Evolutionary conservation across 2,797 vertebrate species (phyloP), one percentile per base, ranked within the genome.

Genomic region (Luscinia luscinia): DNA sequence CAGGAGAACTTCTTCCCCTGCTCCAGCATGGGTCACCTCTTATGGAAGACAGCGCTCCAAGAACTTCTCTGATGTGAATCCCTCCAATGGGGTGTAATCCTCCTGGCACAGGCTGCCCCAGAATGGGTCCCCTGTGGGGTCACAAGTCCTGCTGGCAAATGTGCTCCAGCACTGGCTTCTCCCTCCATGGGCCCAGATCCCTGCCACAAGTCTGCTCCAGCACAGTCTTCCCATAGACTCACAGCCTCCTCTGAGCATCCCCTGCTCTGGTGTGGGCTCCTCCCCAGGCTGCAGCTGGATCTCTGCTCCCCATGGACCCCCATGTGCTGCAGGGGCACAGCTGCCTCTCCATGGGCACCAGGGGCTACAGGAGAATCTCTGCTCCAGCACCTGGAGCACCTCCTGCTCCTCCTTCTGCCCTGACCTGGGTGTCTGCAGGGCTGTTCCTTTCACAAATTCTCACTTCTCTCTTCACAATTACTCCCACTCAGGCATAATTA

Each of bases 61-160:
- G 15, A 61, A 32, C 30, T n/a, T 40, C 24, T 36, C 17, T 8
- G 46, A 2, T 0, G 0, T 8, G 26, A 54, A 30, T 23, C 12
- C 12, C 24, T 52, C 40, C 18, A 21, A 15, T 2, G 0, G 40
- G 15, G 21, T 26, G 12, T 17, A 73, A 16, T 12, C 28, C 20
- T 34, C 4, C 76, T 45, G 20, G 20, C 46, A 38, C 45, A 52
- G n/a, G 28, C 24, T 59, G 40, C 24, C 43, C 34, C 34, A 32
- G 14, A 36, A 12, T 6, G 22, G 26, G 9, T 48, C 17, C 17
- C 12, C 18, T 17, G 8, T 3, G 8, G 7, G 26, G 21, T 22
- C 57, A 62, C 64, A 70, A 13, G 18, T 27, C 18, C 26, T 62
- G 21, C 32, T 24, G 17, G 14, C 21, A 30, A 66, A 58, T 0